Percentiles rank a stretch among this genome's conserved stretches.
phyloP scores from a whole-genome alignment of 1,140 invertebrate species.

The Zaprionus ornatus region DNA sequence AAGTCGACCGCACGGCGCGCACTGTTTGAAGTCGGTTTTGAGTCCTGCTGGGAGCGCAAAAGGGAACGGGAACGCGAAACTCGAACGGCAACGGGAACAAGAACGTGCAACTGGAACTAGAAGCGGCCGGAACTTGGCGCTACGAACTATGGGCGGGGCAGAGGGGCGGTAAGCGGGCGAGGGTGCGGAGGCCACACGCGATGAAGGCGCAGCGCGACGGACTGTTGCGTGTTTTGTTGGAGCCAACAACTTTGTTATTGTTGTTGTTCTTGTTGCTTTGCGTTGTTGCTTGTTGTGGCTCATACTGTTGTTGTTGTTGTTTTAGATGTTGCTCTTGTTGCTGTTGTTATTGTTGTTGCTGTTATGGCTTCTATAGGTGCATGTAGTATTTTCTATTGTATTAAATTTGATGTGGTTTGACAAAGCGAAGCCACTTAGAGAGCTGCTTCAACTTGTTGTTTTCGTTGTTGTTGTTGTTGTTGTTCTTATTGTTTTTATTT shows the following conservation, averaged over 20 bases:
- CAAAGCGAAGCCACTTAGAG: constrained; percentile 72
- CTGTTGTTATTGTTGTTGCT: constrained; percentile 13
- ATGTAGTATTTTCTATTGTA: constrained; percentile 68
- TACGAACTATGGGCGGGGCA: not conserved
- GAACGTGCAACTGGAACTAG: constrained; percentile 4
- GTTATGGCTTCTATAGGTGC: constrained; percentile 25
- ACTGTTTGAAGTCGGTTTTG: constrained; percentile 54
- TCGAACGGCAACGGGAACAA: not conserved
- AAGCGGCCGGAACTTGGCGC: not conserved
- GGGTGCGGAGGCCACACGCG: constrained; percentile 38
- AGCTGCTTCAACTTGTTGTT: constrained; percentile 69
- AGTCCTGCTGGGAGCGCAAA: constrained; percentile 37
- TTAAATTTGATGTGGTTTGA: constrained; percentile 68
- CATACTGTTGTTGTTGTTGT: no score
- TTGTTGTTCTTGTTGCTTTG: constrained; percentile 35
- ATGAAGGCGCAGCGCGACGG: constrained; percentile 52
- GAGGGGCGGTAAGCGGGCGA: not conserved
- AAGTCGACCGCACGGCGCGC: constrained; percentile 52
- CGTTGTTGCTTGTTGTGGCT: no score
- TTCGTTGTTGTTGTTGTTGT: constrained; percentile 33
- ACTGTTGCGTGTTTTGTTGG: constrained; percentile 74
- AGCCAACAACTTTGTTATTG: constrained; percentile 68
- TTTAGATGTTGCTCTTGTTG: not conserved
- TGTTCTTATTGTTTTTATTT: constrained; percentile 75
- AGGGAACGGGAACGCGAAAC: constrained; percentile 8